Evolutionary conservation across 2,113 vertebrate genomes (phyloP).

Genomic region (Pollachius pollachius): DNA sequence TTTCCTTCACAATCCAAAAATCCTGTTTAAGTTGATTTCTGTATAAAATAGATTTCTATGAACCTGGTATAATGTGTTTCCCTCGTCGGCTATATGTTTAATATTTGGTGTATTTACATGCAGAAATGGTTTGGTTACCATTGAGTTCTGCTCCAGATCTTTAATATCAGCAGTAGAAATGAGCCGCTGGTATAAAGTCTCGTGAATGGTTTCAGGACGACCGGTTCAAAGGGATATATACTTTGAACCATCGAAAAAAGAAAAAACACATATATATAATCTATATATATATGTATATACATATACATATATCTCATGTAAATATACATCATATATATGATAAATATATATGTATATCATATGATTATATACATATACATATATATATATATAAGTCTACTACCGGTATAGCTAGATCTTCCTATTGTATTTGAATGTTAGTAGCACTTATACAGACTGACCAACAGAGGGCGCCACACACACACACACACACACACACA

Average conservation of each 20-base stretch:
- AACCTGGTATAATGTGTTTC: no score
- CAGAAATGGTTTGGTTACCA: neutral
- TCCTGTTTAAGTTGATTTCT: neutral
- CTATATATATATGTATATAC: neutral
- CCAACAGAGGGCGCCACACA: conserved; percentile 39
- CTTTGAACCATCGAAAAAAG: no score
- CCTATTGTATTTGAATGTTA: neutral
- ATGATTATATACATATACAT: neutral
- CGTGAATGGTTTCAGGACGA: no score
- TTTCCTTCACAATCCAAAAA: neutral
- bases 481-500: neutral
- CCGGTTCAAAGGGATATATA: no score
- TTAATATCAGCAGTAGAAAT: no score
- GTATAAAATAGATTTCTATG: no score
- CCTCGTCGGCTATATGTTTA: no score
- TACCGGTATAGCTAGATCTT: neutral
- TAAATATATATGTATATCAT: neutral
- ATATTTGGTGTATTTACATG: no score
- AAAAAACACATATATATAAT: neutral
- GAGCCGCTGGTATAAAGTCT: no score
- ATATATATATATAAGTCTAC: neutral
- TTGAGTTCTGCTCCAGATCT: neutral
- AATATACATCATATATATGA: neutral
- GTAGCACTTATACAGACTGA: conserved; percentile 38
- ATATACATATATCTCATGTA: neutral